Percentiles rank a stretch among this genome's conserved stretches.
phyloP scores from a whole-genome alignment of 30 jellyfish, hydroid and myxozoan species.

The Rhopilema esculentum region DNA sequence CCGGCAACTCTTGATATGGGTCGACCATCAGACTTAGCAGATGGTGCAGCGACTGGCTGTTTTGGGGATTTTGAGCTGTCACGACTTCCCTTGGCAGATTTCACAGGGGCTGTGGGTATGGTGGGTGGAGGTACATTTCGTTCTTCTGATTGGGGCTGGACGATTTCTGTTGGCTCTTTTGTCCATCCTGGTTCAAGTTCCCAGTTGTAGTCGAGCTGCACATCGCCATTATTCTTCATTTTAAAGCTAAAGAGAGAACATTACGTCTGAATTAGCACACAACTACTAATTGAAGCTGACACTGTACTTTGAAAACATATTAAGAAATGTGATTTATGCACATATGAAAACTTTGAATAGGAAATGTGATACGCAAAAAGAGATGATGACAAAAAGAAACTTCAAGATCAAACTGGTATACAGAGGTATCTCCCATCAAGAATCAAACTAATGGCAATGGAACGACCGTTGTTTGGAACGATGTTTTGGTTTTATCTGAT shows the following conservation, averaged over 20 bases:
- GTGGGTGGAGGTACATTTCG: constrained; percentile 7
- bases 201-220: constrained; percentile 76
- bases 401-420: too few relatives aligned
- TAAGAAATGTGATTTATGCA: too few relatives aligned
- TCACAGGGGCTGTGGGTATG: constrained; percentile 13
- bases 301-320: too few relatives aligned
- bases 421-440: too few relatives aligned
- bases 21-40: constrained; percentile 33
- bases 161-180: constrained; percentile 45
- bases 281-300: too few relatives aligned
- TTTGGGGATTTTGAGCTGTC: constrained; percentile 45
- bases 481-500: too few relatives aligned
- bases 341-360: too few relatives aligned
- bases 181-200: constrained; percentile 73
- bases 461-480: too few relatives aligned
- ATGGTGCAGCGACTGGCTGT: constrained; percentile 13
- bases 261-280: not conserved
- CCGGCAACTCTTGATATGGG: constrained; percentile 22
- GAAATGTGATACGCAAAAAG: too few relatives aligned
- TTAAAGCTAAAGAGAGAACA: constrained; percentile 59
- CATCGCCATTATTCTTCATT: constrained; percentile 76
- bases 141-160: constrained; percentile 35
- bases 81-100: constrained; percentile 64
- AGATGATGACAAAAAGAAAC: too few relatives aligned
- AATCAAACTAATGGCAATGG: too few relatives aligned